Percentiles rank a stretch among this genome's conserved stretches.
phyloP scores from a whole-genome alignment of 2,797 vertebrate genomes.

The Gila robusta region DNA sequence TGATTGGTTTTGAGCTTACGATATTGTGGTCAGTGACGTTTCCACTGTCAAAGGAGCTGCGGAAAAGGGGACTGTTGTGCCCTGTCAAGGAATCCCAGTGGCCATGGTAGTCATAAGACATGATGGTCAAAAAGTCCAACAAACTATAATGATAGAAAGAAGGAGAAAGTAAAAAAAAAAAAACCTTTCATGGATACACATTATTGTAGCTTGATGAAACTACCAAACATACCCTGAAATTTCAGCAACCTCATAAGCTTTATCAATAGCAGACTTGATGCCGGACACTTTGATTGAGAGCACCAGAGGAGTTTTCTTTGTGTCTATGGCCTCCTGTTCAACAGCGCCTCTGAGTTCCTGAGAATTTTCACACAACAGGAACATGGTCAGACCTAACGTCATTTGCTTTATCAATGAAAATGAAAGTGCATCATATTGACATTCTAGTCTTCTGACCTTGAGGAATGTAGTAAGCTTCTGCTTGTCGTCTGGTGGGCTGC shows the following conservation, averaged over 20 bases:
- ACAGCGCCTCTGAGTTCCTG: slow-evolving; percentile 80
- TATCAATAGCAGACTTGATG: slow-evolving; percentile 57
- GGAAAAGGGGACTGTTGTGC: slow-evolving; percentile 82
- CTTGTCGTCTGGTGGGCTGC: slow-evolving; percentile 77
- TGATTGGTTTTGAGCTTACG: slow-evolving; percentile 68
- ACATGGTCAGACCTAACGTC: neutral
- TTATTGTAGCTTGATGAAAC: neutral
- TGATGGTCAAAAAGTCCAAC: slow-evolving; percentile 78
- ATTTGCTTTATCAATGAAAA: neutral
- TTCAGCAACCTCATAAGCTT: slow-evolving; percentile 77
- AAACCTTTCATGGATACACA: neutral
- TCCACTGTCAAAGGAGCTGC: slow-evolving; percentile 69
- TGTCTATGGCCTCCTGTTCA: slow-evolving; percentile 70
- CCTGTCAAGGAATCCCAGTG: slow-evolving; percentile 76
- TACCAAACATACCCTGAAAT: slow-evolving; percentile 71
- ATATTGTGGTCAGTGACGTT: slow-evolving; percentile 68
- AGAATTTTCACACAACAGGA: neutral
- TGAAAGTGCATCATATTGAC: neutral
- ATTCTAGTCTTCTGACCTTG: slow-evolving; percentile 67
- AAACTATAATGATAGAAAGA: slow-evolving; percentile 66
- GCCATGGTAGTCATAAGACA: slow-evolving; percentile 83
- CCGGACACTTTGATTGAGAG: slow-evolving; percentile 75
- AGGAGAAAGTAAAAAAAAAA: neutral
- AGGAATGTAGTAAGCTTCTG: slow-evolving; percentile 78
- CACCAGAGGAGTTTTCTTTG: slow-evolving; percentile 71